A percentile compares a stretch with the other conserved stretches of the same genome.
Evolutionary conservation across 2,888 invertebrate genomes (phyloP).

Genomic region (Isoperla grammatica): DNA sequence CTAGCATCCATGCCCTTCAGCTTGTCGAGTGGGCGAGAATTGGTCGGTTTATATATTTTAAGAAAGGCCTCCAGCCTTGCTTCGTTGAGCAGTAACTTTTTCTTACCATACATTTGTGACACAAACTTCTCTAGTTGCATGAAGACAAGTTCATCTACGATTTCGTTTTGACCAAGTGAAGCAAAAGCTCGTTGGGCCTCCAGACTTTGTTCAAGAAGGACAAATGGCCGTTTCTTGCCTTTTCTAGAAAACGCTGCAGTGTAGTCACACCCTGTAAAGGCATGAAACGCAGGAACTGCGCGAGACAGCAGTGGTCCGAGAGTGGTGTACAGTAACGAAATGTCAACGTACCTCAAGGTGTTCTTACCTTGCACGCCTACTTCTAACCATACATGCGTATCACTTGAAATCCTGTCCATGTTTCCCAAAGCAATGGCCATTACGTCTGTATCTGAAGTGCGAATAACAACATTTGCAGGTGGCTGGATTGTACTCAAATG

Average conservation of each 20-base stretch:
- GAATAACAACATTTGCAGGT: background rate
- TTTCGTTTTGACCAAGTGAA: too few relatives aligned
- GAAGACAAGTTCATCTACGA: too few relatives aligned
- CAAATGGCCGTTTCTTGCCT: constrained; percentile 7
- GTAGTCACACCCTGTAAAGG: constrained; percentile 20
- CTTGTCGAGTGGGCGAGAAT: too few relatives aligned
- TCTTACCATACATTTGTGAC: too few relatives aligned
- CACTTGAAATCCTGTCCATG: background rate
- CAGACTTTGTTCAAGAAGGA: background rate
- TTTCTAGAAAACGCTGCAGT: constrained; percentile 16
- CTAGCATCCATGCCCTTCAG: too few relatives aligned
- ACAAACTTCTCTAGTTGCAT: too few relatives aligned
- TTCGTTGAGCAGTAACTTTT: too few relatives aligned
- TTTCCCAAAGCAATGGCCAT: background rate
- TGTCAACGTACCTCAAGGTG: background rate
- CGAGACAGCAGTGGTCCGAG: background rate
- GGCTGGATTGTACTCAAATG: constrained; percentile 28
- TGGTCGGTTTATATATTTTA: too few relatives aligned
- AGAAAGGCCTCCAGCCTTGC: too few relatives aligned
- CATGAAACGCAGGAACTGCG: constrained; percentile 17
- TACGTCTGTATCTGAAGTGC: background rate
- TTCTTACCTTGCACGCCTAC: background rate
- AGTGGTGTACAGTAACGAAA: background rate
- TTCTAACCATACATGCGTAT: constrained; percentile 2
- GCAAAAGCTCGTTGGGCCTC: background rate